Conservation (phyloP, 2,113 vertebrate species). For the Nesogale talazaci region DNA sequence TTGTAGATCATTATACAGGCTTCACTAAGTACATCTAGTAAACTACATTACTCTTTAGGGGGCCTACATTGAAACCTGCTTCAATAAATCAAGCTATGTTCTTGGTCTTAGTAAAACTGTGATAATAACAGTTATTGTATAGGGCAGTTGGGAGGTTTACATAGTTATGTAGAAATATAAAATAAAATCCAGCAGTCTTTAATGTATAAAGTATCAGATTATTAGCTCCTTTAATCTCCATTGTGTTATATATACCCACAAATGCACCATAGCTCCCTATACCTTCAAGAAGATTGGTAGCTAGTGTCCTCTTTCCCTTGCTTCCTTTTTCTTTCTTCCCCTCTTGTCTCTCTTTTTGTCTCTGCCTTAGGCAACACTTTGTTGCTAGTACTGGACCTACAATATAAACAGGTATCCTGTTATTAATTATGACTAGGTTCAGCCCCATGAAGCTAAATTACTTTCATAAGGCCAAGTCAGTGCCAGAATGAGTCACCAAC, state of each 20-base stretch:
- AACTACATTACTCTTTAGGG: background rate
- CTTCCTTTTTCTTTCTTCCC: background rate
- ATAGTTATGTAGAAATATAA: background rate
- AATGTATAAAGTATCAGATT: background rate
- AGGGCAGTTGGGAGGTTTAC: background rate
- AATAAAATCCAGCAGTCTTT: background rate
- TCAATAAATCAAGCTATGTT: constrained; percentile 35
- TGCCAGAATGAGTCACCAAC: constrained; percentile 65
- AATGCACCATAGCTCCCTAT: background rate
- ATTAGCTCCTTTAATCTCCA: background rate
- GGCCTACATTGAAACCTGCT: constrained; percentile 43
- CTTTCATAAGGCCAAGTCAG: constrained; percentile 51
- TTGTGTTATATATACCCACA: background rate
- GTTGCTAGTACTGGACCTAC: constrained; percentile 13
- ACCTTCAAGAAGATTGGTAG: background rate
- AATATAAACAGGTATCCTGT: constrained; percentile 64
- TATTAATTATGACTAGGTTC: constrained; percentile 69
- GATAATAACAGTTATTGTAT: background rate
- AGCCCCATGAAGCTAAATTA: constrained; percentile 56
- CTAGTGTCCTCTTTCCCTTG: background rate
- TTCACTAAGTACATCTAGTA: constrained; percentile 1
- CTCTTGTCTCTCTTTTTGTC: background rate
- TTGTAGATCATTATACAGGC: background rate
- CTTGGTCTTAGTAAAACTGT: background rate
- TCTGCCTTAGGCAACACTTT: constrained; percentile 34